Evolutionary conservation across 2,113 vertebrate genomes (phyloP), one percentile per base, ranked within the genome.

Genomic region (Melierax canorus): DNA sequence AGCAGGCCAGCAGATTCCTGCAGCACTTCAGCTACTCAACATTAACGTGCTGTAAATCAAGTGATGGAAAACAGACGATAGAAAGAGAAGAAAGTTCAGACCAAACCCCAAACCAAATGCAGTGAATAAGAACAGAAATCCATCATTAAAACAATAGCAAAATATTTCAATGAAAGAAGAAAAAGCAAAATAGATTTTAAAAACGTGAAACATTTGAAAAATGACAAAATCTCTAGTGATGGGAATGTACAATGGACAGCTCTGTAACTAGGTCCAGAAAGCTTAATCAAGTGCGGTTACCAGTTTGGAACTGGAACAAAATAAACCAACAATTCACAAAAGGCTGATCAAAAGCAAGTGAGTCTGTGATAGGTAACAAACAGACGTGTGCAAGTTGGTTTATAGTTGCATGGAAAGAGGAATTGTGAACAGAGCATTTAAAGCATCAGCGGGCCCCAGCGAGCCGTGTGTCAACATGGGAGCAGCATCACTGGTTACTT

Each of bases 401-500:
- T 14, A 14, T 16, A 45, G 34, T 5, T 14, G 39, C 36, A 15
- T 6, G 41, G 46, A 2, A 16, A 9, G 66, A 32, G 58, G 39
- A 51, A 19, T 3, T 17, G 59, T 2, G 58, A 85, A 5, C 27
- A 7, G 72, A 12, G 69, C 0, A 12, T 3, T n/a, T 4, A 6
- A 12, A 56, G 78, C 78, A 16, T 12, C 50, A 0, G 36, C 0
- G 11, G 39, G 79, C 15, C 30, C 16, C 38, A 1, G 0, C 0
- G 41, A 80, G 60, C 41, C 8, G 0, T 1, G 51, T 1, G 78
- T 7, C 18, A 22, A 32, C 32, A 9, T 4, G 6, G 60, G 12
- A 68, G 53, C 45, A 15, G 67, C 85, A 7, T 0, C 0, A 0
- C 67, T 13, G 34, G 68, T 6, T 29, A 9, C 71, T 34, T 6